Conservation (phyloP, 2,113 vertebrate genomes). For the Cavia porcellus region DNA sequence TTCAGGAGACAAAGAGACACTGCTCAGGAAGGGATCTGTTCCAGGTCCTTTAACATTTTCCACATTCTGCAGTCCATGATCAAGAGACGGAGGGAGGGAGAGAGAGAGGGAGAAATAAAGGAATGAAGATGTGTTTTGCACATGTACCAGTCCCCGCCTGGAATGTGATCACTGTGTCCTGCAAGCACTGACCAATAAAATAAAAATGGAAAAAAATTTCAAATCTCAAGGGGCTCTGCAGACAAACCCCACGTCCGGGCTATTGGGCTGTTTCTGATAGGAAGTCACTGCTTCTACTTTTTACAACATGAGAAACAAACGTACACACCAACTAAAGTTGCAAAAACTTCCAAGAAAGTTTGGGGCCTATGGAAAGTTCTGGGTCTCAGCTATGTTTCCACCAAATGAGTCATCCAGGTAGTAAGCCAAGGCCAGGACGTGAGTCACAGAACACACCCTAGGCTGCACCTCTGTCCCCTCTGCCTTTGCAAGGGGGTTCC, state of each 20-base stretch:
- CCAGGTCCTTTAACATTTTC: slow-evolving; percentile 36
- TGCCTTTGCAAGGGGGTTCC: slow-evolving; percentile 52
- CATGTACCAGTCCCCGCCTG: neutral
- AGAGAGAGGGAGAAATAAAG: neutral
- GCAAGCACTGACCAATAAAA: neutral
- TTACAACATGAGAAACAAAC: slow-evolving; percentile 22
- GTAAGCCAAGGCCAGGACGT: neutral
- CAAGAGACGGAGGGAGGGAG: neutral
- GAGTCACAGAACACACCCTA: slow-evolving; percentile 66
- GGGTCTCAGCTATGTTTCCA: slow-evolving; percentile 59
- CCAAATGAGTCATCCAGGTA: slow-evolving; percentile 70
- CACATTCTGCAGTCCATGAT: slow-evolving; percentile 2
- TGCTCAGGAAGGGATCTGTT: neutral
- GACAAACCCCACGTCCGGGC: neutral
- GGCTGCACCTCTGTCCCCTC: slow-evolving; percentile 4
- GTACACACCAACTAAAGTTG: neutral
- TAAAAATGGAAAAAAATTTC: neutral
- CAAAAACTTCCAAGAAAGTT: slow-evolving; percentile 48
- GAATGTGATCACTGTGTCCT: neutral
- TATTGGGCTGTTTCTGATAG: slow-evolving; percentile 55
- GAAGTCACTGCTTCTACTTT: slow-evolving; percentile 52
- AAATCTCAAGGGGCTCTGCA: slow-evolving; percentile 26
- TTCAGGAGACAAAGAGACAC: slow-evolving; percentile 32
- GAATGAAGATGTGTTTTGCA: neutral
- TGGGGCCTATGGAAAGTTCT: slow-evolving; percentile 51